Base-by-base conservation (phyloP, 2,113 vertebrate genomes). In the Sinocyclocheilus anshuiensis region DNA sequence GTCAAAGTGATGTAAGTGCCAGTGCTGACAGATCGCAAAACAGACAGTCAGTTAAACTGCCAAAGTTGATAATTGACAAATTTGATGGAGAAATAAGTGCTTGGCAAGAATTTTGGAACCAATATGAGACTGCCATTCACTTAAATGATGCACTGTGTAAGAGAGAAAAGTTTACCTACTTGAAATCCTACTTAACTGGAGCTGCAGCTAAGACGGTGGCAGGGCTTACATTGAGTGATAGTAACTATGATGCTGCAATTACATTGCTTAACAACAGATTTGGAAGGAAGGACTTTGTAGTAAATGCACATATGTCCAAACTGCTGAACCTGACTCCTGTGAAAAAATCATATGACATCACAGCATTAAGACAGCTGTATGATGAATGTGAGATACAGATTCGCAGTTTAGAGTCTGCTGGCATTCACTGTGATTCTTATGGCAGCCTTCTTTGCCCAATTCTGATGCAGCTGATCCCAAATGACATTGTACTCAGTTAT, bases 311-410 rank as follows among this genome's bases (percentile, higher is more conserved):
- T 79, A 83, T 83, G 85, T 57, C 79, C 74, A 77, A 87, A 53
- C 16, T 77, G 61, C 42, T 77, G 24, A 87, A 77, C 59, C 24
- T 77, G 6, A 77, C 69, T 39, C 86, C 81, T n/a, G 80, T 87
- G 13, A 87, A 87, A 42, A 87, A 50, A 67, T 24, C 72, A 4
- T 36, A 74, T 39, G 48, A 78, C 16, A 26, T 77, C 4, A 15
- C 36, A n/a, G 81, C 86, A 29, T 67, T 86, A 39, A 57, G 78
- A 48, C 65, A 81, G 61, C 72, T 87, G 18, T 79, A 84, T 84
- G 86, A 87, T 87, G 75, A 87, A 79, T 84, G 61, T 87, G 80
- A 45, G 9, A 74, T 74, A 22, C 71, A 74, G 20, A 74, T 74
- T 74, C 20, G 4, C 71, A 74, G 71, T n/a, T 74, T 39, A 74